Evolutionary conservation across 2,888 invertebrate genomes (phyloP).

Genomic region (Platycheirus albimanus): DNA sequence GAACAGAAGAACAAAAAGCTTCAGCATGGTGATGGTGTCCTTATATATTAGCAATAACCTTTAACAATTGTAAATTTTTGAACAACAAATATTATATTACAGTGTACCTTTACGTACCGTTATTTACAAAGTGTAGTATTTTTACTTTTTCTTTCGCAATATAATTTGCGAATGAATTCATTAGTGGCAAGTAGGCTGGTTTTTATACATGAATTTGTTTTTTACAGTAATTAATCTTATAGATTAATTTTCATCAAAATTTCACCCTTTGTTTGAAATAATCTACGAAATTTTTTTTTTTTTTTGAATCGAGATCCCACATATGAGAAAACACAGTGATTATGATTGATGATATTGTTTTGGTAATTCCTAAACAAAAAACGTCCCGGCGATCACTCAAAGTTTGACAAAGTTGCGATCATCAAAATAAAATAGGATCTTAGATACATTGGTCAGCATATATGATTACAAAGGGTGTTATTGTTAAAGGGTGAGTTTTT

Average conservation of each 20-base stretch:
- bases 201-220: conserved; percentile 2
- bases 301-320: neutral
- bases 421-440: too few species aligned
- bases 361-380: neutral
- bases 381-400: neutral
- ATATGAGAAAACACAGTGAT: neutral
- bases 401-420: too few species aligned
- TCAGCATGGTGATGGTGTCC: conserved; percentile 37
- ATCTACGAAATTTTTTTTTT: conserved; percentile 9
- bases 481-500: too few species aligned
- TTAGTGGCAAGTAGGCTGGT: neutral
- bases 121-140: neutral
- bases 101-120: neutral
- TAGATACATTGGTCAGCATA: too few species aligned
- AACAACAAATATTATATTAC: too few species aligned
- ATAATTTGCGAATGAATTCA: neutral
- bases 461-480: too few species aligned
- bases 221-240: neutral
- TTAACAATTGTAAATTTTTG: too few species aligned
- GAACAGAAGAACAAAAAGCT: conserved; percentile 37
- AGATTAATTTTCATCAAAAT: conserved; percentile 6
- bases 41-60: neutral
- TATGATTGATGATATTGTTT: conserved; percentile 32
- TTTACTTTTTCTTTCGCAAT: neutral
- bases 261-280: conserved; percentile 6